Evolutionary conservation across 2,113 vertebrate genomes (phyloP).

Genomic region (Sylvia atricapilla): DNA sequence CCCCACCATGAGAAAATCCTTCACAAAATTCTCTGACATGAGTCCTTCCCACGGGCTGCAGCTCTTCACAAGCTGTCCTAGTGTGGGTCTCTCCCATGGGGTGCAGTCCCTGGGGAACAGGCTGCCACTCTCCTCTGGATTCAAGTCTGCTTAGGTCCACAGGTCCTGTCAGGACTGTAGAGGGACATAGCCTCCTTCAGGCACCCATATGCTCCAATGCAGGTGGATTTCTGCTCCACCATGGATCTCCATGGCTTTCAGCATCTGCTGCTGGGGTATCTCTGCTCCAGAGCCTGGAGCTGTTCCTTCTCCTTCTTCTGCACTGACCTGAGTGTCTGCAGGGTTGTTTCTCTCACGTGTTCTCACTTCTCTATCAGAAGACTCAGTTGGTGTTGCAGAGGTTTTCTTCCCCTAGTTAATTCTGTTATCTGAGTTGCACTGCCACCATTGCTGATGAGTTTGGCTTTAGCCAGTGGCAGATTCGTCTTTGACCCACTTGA

Average conservation of each 20-base stretch:
- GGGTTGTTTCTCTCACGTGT: not conserved
- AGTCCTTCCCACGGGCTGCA: not conserved
- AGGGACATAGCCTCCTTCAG: not conserved
- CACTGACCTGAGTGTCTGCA: not conserved
- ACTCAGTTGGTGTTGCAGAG: not conserved
- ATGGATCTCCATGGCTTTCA: not conserved
- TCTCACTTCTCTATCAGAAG: not conserved
- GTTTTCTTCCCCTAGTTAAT: not conserved
- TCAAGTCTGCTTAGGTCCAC: too few relatives aligned
- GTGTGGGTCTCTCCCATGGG: not conserved
- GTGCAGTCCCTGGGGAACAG: not conserved
- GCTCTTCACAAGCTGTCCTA: too few relatives aligned
- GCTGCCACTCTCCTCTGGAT: not conserved
- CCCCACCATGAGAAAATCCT: not conserved
- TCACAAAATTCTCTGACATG: not conserved
- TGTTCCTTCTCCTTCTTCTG: not conserved
- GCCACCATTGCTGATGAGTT: not conserved
- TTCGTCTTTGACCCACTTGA: not conserved
- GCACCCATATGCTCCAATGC: too few relatives aligned
- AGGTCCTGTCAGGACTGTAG: not conserved
- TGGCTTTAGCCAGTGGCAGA: not conserved
- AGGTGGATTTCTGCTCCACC: not conserved
- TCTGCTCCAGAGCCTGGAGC: not conserved
- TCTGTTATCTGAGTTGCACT: not conserved
- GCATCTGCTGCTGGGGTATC: not conserved